Percentiles rank a stretch among this genome's conserved stretches.
These are phyloP conservation scores for Recurvirostra avosetta DNA, from an alignment of 2,113 vertebrate genomes.

Conservation along the genomic window DNA sequence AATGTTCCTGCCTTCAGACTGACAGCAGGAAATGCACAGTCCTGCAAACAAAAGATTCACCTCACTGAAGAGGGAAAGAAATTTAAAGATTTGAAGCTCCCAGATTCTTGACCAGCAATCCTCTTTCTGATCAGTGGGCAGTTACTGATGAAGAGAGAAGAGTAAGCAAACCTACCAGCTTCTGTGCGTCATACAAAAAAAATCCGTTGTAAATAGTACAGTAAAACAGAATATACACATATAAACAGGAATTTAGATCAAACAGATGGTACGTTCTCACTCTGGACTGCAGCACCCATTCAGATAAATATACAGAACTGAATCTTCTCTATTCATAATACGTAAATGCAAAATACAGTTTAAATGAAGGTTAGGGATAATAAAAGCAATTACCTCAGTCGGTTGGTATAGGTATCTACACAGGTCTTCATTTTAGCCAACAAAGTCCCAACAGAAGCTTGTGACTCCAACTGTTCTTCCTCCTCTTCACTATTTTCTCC, in stretches of 20 bases:
- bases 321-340: neutral
- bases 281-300: neutral
- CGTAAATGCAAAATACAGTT: neutral
- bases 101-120: neutral
- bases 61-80: neutral
- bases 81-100: neutral
- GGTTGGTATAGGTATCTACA: slow-evolving; percentile 97
- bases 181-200: neutral
- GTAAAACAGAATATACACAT: neutral
- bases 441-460: slow-evolving; percentile 92
- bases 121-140: neutral
- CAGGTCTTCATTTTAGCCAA: slow-evolving; percentile 99
- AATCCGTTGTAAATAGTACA: neutral
- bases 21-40: neutral
- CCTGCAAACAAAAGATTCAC: neutral
- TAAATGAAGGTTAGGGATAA: neutral
- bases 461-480: slow-evolving; percentile 87
- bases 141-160: neutral
- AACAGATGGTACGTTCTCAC: neutral
- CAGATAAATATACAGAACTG: neutral
- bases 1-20: neutral
- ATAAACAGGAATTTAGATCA: neutral
- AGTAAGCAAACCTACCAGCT: neutral
- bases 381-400: slow-evolving; percentile 79
- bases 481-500: slow-evolving; percentile 85